Evolutionary conservation across 1,140 invertebrate genomes (phyloP), one percentile per base, ranked within the genome.

Genomic region (Araneus ventricosus): DNA sequence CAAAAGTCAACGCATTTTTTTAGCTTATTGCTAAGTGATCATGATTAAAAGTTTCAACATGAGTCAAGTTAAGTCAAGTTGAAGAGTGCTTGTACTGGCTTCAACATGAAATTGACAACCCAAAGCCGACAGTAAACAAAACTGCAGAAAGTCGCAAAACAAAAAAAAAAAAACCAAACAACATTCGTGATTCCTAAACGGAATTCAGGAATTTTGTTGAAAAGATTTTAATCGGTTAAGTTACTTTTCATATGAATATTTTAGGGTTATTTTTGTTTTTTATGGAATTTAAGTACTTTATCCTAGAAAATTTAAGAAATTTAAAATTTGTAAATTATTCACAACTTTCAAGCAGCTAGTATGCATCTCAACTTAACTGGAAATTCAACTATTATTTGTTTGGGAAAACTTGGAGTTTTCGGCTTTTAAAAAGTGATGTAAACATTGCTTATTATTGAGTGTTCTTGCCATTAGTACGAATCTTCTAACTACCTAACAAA

Each of bases 71-170:
- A n/a, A n/a, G n/a, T n/a, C n/a, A n/a, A n/a, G n/a, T n/a, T n/a
- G n/a, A n/a, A n/a, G n/a, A n/a, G n/a, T n/a, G n/a, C n/a, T n/a
- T n/a, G n/a, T n/a, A n/a, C n/a, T n/a, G n/a, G n/a, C n/a, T n/a
- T n/a, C n/a, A n/a, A n/a, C 20, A 37, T 52, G 24, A 37, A 87
- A 87, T 87, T 61, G 85, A 84, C 82, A 52, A 41, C 82, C n/a
- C 34, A 52, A 84, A 84, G 80, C 82, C 39, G 82, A 84, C 82
- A 52, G 45, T 84, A 84, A 45, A 84, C 82, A 84, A 84, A 84
- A 84, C 39, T 30, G 45, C n/a, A 84, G 27, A 57, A 79, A 84
- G 45, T 75, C 20, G 5, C 10, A 75, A 37, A 37, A 75, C 30
- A 75, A 34, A 37, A 34, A 37, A 75, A 75, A n/a, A n/a, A n/a